A percentile compares a stretch with the other conserved stretches of the same genome.
Conservation (phyloP, 2,888 invertebrate species). For the Deilephila elpenor region DNA sequence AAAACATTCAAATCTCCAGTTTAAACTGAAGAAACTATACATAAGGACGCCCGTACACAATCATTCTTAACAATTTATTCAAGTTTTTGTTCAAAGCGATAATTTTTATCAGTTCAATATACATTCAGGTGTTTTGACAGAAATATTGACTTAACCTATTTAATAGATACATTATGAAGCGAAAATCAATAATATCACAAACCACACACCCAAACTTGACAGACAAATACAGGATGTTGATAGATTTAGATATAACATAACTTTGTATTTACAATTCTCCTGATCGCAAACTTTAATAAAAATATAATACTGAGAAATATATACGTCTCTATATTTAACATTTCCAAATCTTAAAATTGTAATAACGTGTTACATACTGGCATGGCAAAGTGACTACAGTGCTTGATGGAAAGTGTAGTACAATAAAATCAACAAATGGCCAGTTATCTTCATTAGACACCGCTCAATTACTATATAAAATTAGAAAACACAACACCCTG, state of each 20-base stretch:
- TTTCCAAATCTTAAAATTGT: not conserved
- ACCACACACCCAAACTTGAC: slow-evolving; percentile 14
- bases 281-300: not conserved
- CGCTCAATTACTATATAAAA: not conserved
- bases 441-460: too few relatives aligned
- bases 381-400: too few relatives aligned
- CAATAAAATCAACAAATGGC: too few relatives aligned
- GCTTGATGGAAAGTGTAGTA: too few relatives aligned
- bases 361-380: not conserved
- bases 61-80: not conserved
- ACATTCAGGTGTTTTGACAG: not conserved
- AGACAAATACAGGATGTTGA: slow-evolving; percentile 21
- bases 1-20: not conserved
- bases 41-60: slow-evolving; percentile 11
- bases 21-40: not conserved
- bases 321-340: not conserved
- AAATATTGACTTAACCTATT: slow-evolving; percentile 15
- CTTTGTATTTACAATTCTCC: not conserved
- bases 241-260: not conserved
- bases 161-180: not conserved
- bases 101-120: slow-evolving; percentile 21
- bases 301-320: slow-evolving; percentile 17
- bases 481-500: slow-evolving; percentile 27
- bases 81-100: slow-evolving; percentile 13
- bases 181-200: slow-evolving; percentile 24